These are phyloP conservation scores for Drosophila incognita DNA, from an alignment of 2,888 invertebrate genomes.

Conservation along the genomic window DNA sequence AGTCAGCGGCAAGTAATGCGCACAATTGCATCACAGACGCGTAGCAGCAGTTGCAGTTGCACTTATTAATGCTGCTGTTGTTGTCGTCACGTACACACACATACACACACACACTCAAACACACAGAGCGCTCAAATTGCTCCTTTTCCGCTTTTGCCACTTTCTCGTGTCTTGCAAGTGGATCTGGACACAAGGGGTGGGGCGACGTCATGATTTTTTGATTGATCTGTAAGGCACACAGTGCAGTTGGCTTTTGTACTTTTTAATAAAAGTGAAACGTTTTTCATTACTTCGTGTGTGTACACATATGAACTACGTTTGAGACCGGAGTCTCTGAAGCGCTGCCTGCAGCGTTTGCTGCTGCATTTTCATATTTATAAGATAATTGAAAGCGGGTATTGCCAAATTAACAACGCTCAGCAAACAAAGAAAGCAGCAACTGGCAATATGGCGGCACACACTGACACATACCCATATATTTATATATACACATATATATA, in stretches of 20 bases:
- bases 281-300: slow-evolving; percentile 69
- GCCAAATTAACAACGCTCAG: slow-evolving; percentile 83
- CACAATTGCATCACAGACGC: slow-evolving; percentile 70
- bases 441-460: slow-evolving; percentile 68
- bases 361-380: slow-evolving; percentile 84
- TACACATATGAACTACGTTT: slow-evolving; percentile 24
- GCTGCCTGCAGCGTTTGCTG: slow-evolving; percentile 70
- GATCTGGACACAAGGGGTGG: slow-evolving; percentile 22
- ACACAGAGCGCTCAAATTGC: slow-evolving; percentile 7
- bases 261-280: slow-evolving; percentile 79
- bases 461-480: slow-evolving; percentile 25
- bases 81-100: slow-evolving; percentile 40
- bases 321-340: slow-evolving; percentile 35
- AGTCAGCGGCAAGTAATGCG: slow-evolving; percentile 54
- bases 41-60: slow-evolving; percentile 37
- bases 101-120: slow-evolving; percentile 34
- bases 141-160: slow-evolving; percentile 40
- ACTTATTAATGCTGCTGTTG: slow-evolving; percentile 32
- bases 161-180: slow-evolving; percentile 53
- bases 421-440: slow-evolving; percentile 75
- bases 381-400: slow-evolving; percentile 85
- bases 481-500: slow-evolving; percentile 19
- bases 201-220: slow-evolving; percentile 76
- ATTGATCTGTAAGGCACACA: slow-evolving; percentile 83
- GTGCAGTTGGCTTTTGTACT: slow-evolving; percentile 71